These are phyloP conservation scores for Barypeithes pellucidus DNA, from an alignment of 2,888 invertebrate genomes.

Conservation along the genomic window DNA sequence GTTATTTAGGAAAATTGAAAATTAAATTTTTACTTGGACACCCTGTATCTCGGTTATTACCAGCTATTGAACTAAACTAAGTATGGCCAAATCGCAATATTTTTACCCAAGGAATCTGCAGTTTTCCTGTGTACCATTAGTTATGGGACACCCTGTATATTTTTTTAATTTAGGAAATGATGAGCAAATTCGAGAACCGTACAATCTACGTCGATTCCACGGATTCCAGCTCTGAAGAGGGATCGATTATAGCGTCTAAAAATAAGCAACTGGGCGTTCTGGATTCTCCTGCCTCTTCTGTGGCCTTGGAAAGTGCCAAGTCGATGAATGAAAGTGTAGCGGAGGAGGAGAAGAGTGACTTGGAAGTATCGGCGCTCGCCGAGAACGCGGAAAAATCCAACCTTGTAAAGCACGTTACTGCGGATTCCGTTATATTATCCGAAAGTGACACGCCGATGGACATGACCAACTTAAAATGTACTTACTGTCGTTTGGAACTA, in stretches of 20 bases:
- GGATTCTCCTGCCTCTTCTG: constrained; percentile 8
- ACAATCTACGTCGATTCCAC: constrained; percentile 64
- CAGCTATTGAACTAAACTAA: no score
- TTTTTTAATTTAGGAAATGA: constrained; percentile 66
- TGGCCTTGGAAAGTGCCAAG: constrained; percentile 6
- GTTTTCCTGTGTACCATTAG: no score
- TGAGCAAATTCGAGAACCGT: constrained; percentile 72
- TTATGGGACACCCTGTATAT: neutral
- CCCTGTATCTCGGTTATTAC: no score
- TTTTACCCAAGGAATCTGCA: no score
- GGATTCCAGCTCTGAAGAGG: constrained; percentile 65
- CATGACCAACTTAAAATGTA: constrained; percentile 73
- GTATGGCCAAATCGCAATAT: no score
- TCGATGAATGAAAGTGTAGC: neutral
- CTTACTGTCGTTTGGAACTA: constrained; percentile 75
- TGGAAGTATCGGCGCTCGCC: constrained; percentile 9
- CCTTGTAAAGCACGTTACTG: constrained; percentile 61
- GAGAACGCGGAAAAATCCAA: neutral
- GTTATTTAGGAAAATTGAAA: no score
- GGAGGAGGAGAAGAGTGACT: constrained; percentile 35
- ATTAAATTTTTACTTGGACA: no score
- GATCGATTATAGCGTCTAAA: constrained; percentile 25
- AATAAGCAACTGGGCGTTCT: constrained; percentile 1
- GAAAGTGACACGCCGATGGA: constrained; percentile 33
- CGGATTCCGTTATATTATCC: constrained; percentile 55